Evolutionary conservation across 2,888 invertebrate genomes (phyloP), one percentile per base, ranked within the genome.

Genomic region (Odontomyia ornata): DNA sequence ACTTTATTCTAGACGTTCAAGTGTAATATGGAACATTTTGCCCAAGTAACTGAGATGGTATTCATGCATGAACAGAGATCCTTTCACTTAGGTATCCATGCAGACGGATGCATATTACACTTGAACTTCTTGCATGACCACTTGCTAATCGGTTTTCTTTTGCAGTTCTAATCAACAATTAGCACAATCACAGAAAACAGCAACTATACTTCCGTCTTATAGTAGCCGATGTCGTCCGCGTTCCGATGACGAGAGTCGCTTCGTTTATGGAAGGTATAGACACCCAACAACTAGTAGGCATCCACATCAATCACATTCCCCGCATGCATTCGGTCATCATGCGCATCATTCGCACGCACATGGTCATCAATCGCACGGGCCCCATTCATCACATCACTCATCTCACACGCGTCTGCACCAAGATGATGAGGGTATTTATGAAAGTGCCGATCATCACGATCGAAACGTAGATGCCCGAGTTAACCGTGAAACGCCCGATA

Each of bases 401-500:
- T 89, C 89, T 83, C 87, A 88, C 82, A 89, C 88, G 83, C 89
- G 89, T 84, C 88, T 89, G 84, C 88, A 89, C 82, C 89, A 88
- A 85, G 94, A 94, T 85, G 95, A 95, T 84, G 95, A 95, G 87
- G 93, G 94, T 85, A 93, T 95, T 83, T 95, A 95, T 87, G 95
- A 95, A 89, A 94, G 93, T 83, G 95, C 95, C 82, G 93, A 93
- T 87, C 91, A 91, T 85, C 91, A 91, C 84, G 91, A 91, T 83
- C 89, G 91, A 85, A 89, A 89, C 83, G 87, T 88, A 83, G 92
- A 92, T 87, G 90, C 92, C 79, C 92, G 93, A 84, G 91, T 90
- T 77, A 90, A 92, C 78, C 88, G 93, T 80, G 94, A 95, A 88
- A 93, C 93, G 80, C 94, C 94, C 82, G 95, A 95, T 87, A 94